A percentile compares a stretch with the other conserved stretches of the same genome.
These are phyloP conservation scores for Pectinophora gossypiella DNA, from an alignment of 1,140 invertebrate species.

Conservation along the genomic window DNA sequence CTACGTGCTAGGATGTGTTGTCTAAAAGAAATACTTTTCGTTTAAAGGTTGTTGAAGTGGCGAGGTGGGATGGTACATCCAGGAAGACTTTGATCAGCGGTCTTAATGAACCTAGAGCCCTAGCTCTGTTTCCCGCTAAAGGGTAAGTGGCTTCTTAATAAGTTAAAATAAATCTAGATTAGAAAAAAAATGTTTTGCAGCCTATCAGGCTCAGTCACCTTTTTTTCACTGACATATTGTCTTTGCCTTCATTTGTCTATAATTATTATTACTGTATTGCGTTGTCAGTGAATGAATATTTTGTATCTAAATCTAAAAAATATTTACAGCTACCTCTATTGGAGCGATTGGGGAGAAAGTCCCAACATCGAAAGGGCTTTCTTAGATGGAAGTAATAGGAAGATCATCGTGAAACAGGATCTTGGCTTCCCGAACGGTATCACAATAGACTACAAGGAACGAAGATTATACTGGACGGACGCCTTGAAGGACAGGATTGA, in stretches of 20 bases:
- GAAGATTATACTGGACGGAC: constrained; percentile 93
- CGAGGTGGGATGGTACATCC: constrained; percentile 85
- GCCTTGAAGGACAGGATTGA: constrained; percentile 93
- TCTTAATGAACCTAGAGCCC: constrained; percentile 85
- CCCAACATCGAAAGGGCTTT: constrained; percentile 90
- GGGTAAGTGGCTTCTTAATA: constrained; percentile 79
- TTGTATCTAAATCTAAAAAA: neutral
- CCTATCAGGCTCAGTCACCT: no score
- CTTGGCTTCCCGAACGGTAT: constrained; percentile 94
- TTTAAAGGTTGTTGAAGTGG: constrained; percentile 84
- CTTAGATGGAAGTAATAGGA: constrained; percentile 88
- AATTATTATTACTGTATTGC: neutral
- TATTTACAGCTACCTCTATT: constrained; percentile 84
- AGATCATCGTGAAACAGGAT: constrained; percentile 84
- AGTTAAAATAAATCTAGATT: no score
- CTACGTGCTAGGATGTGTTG: no score
- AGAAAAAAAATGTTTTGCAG: no score
- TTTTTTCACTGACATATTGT: neutral
- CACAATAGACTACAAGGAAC: constrained; percentile 88
- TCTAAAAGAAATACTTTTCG: no score
- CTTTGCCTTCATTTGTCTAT: no score
- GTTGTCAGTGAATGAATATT: neutral
- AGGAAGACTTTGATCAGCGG: constrained; percentile 83
- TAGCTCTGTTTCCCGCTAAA: constrained; percentile 85
- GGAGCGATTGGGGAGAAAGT: constrained; percentile 92